phyloP scores from a whole-genome alignment of 1,140 invertebrate species.

The Scaptodrosophila lebanonensis region DNA sequence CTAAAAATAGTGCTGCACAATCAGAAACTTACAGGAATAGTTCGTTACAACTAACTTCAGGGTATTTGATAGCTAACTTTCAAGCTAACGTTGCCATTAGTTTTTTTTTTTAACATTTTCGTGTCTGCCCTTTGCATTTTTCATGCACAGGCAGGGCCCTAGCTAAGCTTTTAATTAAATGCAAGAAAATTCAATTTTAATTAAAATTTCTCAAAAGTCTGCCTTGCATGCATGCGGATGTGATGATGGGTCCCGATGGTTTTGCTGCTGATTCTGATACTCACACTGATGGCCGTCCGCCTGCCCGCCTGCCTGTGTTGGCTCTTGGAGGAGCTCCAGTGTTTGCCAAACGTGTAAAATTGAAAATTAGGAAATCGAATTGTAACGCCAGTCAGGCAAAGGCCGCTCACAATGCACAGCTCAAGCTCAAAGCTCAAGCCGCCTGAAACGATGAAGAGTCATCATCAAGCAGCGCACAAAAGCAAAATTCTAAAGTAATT shows the following conservation, averaged over 20 bases:
- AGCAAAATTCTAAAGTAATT: constrained; percentile 2
- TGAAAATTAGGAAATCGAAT: constrained; percentile 1
- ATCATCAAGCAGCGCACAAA: neutral
- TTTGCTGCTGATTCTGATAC: neutral
- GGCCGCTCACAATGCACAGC: neutral
- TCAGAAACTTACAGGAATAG: too few species aligned
- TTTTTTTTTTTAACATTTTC: too few species aligned
- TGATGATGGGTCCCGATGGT: too few species aligned
- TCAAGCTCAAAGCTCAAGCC: neutral
- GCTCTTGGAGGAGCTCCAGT: neutral
- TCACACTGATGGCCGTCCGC: neutral
- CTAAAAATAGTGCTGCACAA: too few species aligned
- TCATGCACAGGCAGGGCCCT: neutral
- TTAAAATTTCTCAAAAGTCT: constrained; percentile 2
- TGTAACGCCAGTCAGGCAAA: neutral
- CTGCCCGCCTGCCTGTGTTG: neutral
- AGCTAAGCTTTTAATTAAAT: constrained; percentile 1
- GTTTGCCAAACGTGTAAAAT: constrained; percentile 1
- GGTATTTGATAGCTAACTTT: too few species aligned
- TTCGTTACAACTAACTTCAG: too few species aligned
- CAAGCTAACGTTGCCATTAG: too few species aligned
- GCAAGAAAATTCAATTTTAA: constrained; percentile 2
- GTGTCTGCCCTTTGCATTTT: too few species aligned
- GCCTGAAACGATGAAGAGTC: neutral
- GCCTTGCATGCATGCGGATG: neutral